A percentile compares a stretch with the other conserved stretches of the same genome.
Evolutionary conservation across 30 jellyfish, hydroid and myxozoan species (phyloP).

Genomic region (Sanderia malayensis): DNA sequence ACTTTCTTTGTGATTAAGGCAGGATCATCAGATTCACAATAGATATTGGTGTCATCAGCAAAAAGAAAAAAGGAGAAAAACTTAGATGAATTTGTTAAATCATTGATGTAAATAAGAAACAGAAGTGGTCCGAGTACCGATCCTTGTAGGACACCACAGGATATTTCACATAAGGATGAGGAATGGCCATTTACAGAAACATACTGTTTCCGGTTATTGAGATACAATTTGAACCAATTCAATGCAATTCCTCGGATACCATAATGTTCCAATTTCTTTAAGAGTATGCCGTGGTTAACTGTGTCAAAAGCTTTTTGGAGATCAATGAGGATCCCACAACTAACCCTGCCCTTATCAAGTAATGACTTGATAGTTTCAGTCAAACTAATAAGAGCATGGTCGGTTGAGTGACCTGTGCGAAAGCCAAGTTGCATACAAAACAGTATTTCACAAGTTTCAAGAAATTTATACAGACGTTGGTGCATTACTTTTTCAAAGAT

Average conservation of each 20-base stretch:
- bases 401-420: neutral
- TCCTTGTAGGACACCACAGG: too few species aligned
- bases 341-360: neutral
- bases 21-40: too few species aligned
- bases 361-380: neutral
- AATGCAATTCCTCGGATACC: neutral
- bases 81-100: too few species aligned
- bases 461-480: neutral
- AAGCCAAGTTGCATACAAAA: neutral
- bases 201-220: neutral
- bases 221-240: slow-evolving; percentile 1
- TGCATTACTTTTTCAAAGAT: slow-evolving; percentile 2
- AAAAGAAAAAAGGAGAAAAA: too few species aligned
- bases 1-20: too few species aligned
- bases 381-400: neutral
- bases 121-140: too few species aligned
- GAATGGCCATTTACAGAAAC: neutral
- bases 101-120: too few species aligned
- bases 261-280: neutral
- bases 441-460: neutral
- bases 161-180: too few species aligned
- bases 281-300: neutral
- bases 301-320: slow-evolving; percentile 14
- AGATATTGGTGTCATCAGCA: too few species aligned
- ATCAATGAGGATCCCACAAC: neutral